These are phyloP conservation scores for Lasioglossum zephyrum DNA, from an alignment of 2,888 invertebrate genomes.

Conservation along the genomic window DNA sequence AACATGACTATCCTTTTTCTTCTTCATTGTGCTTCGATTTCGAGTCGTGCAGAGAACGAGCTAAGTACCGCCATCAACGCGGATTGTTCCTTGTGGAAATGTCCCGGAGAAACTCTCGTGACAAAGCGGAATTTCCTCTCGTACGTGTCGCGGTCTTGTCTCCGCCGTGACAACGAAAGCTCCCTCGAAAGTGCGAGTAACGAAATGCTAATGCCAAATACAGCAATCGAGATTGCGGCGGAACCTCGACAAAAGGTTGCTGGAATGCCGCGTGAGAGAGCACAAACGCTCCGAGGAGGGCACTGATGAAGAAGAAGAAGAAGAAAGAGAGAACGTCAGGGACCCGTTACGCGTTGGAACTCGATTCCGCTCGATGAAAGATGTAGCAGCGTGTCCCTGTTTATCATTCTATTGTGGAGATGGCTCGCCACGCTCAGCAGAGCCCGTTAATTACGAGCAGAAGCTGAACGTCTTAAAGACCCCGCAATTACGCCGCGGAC, in stretches of 20 bases:
- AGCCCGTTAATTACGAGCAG: slow-evolving; percentile 34
- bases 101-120: background rate
- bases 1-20: background rate
- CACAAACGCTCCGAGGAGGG: slow-evolving; percentile 25
- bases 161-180: slow-evolving; percentile 61
- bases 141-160: slow-evolving; percentile 7
- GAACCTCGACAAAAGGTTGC: slow-evolving; percentile 72
- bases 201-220: slow-evolving; percentile 78
- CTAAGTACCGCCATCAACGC: background rate
- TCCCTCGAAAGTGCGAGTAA: slow-evolving; percentile 81
- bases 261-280: slow-evolving; percentile 70
- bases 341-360: slow-evolving; percentile 68
- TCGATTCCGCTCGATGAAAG: slow-evolving; percentile 62
- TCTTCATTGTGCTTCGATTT: background rate
- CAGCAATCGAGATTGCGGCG: slow-evolving; percentile 62
- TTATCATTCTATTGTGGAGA: slow-evolving; percentile 45
- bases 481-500: background rate
- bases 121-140: slow-evolving; percentile 8
- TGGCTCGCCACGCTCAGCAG: slow-evolving; percentile 7
- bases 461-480: background rate
- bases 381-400: slow-evolving; percentile 50
- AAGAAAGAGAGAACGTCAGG: slow-evolving; percentile 29
- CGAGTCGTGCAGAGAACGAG: background rate
- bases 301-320: slow-evolving; percentile 18
- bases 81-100: background rate